Conservation (phyloP, 2,888 invertebrate species). For the Drosophila ochracea region DNA sequence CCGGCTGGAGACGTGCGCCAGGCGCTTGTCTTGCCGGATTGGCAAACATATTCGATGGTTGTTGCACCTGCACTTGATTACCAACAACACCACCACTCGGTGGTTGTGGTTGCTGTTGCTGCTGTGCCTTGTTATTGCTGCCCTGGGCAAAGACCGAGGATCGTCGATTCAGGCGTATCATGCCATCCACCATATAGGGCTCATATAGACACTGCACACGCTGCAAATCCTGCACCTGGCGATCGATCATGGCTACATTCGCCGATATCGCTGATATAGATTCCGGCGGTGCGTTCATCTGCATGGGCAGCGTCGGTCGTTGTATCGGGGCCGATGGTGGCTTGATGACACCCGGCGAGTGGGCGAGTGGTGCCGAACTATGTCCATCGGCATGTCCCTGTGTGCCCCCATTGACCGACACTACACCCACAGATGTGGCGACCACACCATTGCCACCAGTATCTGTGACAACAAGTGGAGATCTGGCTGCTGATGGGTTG, state of each 20-base stretch:
- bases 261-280: conserved; percentile 49
- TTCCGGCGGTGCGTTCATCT: conserved; percentile 57
- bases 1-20: conserved; percentile 50
- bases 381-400: conserved; percentile 43
- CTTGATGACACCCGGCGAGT: conserved; percentile 80
- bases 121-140: conserved; percentile 63
- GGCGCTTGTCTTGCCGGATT: conserved; percentile 78
- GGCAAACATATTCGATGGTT: conserved; percentile 61
- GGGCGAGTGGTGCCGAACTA: conserved; percentile 47
- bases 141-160: conserved; percentile 90
- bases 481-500: conserved; percentile 65
- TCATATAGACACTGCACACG: conserved; percentile 72
- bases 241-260: conserved; percentile 65
- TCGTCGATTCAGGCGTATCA: conserved; percentile 91
- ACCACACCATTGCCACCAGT: conserved; percentile 42
- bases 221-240: conserved; percentile 67
- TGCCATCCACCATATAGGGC: conserved; percentile 71
- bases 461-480: conserved; percentile 67
- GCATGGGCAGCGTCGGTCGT: conserved; percentile 77
- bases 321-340: conserved; percentile 82
- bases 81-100: conserved; percentile 18
- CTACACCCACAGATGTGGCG: conserved; percentile 23
- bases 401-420: conserved; percentile 54
- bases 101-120: conserved; percentile 53
- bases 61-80: conserved; percentile 72